phyloP scores from a whole-genome alignment of 2,113 vertebrate species.

The Rhynchomys soricoides region DNA sequence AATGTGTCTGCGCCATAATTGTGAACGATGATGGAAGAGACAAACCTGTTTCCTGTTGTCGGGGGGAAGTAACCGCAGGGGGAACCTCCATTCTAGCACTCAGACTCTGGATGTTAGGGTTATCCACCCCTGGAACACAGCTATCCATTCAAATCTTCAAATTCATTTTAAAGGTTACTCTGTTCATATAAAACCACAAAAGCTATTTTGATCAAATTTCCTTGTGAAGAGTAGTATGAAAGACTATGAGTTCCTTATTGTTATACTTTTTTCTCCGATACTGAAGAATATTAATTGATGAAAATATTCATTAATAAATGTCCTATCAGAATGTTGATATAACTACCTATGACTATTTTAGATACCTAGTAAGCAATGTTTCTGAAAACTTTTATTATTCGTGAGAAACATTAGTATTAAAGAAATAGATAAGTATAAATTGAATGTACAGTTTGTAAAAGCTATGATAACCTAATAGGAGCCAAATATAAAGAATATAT shows the following conservation, averaged over 20 bases:
- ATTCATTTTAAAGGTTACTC: conserved; percentile 46
- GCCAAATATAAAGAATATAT: background rate
- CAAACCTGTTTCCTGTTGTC: conserved; percentile 33
- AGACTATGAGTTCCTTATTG: background rate
- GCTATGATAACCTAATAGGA: background rate
- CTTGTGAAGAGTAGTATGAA: conserved; percentile 21
- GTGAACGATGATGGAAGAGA: conserved; percentile 32
- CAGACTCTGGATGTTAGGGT: background rate
- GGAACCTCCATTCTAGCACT: background rate
- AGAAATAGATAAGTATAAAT: conserved; percentile 33
- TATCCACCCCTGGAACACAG: background rate
- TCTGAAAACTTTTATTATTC: background rate
- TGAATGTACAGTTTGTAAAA: conserved; percentile 5
- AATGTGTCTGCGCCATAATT: conserved; percentile 67
- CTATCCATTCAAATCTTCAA: conserved; percentile 26
- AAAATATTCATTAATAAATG: background rate
- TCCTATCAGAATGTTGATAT: background rate
- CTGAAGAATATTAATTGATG: conserved; percentile 6
- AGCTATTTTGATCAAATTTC: conserved; percentile 15
- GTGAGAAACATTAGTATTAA: background rate
- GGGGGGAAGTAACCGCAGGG: background rate
- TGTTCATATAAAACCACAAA: background rate
- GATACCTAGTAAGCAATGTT: background rate
- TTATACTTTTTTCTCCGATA: conserved; percentile 30
- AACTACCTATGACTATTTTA: background rate